Evolutionary conservation across 2,113 vertebrate species (phyloP).

Genomic region (Empidonax traillii): DNA sequence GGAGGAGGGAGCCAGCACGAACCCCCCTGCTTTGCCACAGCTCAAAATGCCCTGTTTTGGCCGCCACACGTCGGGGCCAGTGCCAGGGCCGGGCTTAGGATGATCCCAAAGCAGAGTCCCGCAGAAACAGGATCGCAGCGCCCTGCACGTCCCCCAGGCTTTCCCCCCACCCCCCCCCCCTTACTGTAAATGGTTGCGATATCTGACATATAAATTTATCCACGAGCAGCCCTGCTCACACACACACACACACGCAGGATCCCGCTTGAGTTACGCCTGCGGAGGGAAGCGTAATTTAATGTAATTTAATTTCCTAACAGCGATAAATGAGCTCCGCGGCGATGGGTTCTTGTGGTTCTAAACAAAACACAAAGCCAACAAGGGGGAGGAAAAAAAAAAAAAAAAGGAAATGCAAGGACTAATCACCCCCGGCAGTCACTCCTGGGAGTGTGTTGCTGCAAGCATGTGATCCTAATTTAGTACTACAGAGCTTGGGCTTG

Average conservation of each 20-base stretch:
- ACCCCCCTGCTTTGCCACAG: not conserved
- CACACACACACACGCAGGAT: not conserved
- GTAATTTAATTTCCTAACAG: not conserved
- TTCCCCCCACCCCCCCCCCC: not conserved
- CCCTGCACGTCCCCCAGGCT: not conserved
- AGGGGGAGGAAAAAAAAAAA: not conserved
- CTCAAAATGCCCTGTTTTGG: not conserved
- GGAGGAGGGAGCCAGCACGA: not conserved
- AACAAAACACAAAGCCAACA: not conserved
- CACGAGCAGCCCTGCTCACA: not conserved
- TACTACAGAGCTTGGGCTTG: not conserved
- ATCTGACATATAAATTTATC: not conserved
- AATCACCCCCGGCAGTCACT: not conserved
- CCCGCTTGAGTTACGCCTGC: not conserved
- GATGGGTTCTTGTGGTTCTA: not conserved
- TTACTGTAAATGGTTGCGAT: conserved; percentile 16
- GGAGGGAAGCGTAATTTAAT: not conserved
- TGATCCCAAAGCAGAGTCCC: not conserved
- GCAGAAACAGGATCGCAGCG: not conserved
- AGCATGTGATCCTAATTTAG: conserved; percentile 30
- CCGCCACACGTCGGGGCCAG: rapidly evolving
- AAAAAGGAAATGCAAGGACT: not conserved
- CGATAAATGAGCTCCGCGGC: not conserved
- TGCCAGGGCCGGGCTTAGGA: not conserved
- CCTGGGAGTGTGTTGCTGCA: not conserved